A percentile compares a stretch with the other conserved stretches of the same genome.
These are phyloP conservation scores for Thripadectes ignobilis DNA, from an alignment of 2,797 vertebrate genomes.

Conservation along the genomic window DNA sequence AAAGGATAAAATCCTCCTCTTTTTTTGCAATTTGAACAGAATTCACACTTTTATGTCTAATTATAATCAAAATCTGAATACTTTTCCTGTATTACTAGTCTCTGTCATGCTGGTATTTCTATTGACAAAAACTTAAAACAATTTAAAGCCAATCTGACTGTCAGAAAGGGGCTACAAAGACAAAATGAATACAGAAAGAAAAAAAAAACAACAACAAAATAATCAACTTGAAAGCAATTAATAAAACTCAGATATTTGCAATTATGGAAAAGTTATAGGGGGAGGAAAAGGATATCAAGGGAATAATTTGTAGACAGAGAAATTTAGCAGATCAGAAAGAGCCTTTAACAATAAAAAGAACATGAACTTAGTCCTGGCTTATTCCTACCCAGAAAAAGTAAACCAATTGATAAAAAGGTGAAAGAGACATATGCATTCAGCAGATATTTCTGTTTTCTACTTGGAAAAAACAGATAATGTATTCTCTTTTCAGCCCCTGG, in stretches of 20 bases:
- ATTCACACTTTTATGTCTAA: neutral
- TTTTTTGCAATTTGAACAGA: neutral
- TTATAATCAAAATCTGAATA: neutral
- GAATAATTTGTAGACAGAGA: neutral
- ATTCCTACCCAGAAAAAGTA: neutral
- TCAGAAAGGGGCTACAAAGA: neutral
- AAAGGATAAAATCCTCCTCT: neutral
- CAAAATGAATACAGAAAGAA: fast-evolving
- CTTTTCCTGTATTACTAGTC: neutral
- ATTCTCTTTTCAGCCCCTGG: neutral
- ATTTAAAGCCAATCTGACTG: neutral
- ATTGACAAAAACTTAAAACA: neutral
- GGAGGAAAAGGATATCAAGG: neutral
- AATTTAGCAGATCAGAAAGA: neutral
- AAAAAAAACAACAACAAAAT: neutral
- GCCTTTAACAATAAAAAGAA: neutral
- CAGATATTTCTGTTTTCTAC: neutral
- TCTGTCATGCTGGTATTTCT: neutral
- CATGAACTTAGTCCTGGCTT: neutral
- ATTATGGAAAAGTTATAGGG: neutral
- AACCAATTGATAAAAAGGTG: neutral
- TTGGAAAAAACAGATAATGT: neutral
- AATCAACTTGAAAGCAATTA: neutral
- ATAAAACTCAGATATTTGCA: neutral
- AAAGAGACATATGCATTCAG: neutral